A percentile compares a stretch with the other conserved stretches of the same genome.
Conservation (phyloP, 2,113 vertebrate genomes). For the Mirza zaza region DNA sequence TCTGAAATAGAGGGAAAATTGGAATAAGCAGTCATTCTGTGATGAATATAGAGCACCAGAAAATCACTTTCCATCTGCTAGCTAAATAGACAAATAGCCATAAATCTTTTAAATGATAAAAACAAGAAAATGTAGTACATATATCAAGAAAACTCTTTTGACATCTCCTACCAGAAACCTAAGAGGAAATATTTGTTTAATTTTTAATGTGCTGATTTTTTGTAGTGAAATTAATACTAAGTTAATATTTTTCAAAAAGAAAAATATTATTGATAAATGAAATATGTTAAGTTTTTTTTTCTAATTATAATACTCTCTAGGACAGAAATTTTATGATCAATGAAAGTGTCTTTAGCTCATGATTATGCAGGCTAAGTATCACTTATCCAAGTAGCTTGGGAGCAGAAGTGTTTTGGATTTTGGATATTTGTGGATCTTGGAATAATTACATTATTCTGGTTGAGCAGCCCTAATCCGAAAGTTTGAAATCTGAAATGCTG, state of each 20-base stretch:
- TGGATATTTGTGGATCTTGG: neutral
- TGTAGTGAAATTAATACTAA: slow-evolving; percentile 13
- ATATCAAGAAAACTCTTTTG: slow-evolving; percentile 55
- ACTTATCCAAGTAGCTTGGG: neutral
- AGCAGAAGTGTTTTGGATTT: neutral
- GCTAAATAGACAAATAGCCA: slow-evolving; percentile 82
- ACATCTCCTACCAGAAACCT: slow-evolving; percentile 43
- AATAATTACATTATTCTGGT: neutral
- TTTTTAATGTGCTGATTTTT: slow-evolving; percentile 38
- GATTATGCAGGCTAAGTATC: neutral
- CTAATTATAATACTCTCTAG: neutral
- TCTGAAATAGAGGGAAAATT: slow-evolving; percentile 82
- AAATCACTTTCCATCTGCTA: slow-evolving; percentile 87
- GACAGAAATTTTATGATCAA: neutral
- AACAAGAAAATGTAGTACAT: slow-evolving; percentile 71
- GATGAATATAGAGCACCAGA: slow-evolving; percentile 68
- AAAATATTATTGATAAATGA: neutral
- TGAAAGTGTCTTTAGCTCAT: neutral
- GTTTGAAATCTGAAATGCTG: neutral
- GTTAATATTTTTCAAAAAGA: neutral
- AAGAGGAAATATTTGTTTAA: slow-evolving; percentile 55
- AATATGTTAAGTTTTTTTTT: neutral
- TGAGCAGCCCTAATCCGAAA: neutral
- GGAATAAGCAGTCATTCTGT: slow-evolving; percentile 78
- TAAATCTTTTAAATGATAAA: slow-evolving; percentile 86